A percentile compares a stretch with the other conserved stretches of the same genome.
Conservation (phyloP, 2,797 vertebrate genomes). For the Carapus acus region DNA sequence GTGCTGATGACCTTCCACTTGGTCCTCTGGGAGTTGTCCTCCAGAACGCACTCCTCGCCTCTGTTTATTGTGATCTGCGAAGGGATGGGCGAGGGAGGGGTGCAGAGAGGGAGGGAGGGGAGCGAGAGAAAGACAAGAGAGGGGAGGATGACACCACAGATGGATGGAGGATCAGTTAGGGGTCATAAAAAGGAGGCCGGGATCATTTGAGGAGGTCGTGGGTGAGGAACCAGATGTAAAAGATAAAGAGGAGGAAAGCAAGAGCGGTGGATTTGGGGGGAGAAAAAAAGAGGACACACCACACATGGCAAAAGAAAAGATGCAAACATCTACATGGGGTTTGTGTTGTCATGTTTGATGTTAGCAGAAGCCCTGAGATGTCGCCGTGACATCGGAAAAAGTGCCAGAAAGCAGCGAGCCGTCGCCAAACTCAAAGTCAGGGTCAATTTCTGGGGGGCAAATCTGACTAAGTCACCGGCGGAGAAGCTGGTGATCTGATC, state of each 20-base stretch:
- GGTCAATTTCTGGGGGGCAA: conserved; percentile 15
- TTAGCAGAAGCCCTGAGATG: conserved; percentile 48
- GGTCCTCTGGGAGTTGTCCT: conserved; percentile 94
- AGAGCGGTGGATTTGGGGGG: conserved; percentile 12
- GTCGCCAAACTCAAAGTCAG: conserved; percentile 14
- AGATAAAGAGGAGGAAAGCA: not conserved
- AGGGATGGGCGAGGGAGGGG: not conserved
- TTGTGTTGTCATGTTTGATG: conserved; percentile 37
- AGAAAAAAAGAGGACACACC: conserved; percentile 36
- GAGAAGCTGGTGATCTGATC: conserved; percentile 2
- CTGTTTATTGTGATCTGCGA: conserved; percentile 90
- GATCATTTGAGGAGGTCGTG: not conserved
- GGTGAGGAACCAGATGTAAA: not conserved
- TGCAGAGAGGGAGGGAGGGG: not conserved
- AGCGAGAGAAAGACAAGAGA: conserved; percentile 1
- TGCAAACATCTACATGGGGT: conserved; percentile 41
- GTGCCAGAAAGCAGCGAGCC: conserved; percentile 26
- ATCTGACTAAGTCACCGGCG: conserved; percentile 15
- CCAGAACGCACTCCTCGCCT: conserved; percentile 94
- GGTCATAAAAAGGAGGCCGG: too few species aligned
- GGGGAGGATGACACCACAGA: not conserved
- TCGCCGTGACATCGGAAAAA: conserved; percentile 7
- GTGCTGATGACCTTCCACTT: conserved; percentile 99
- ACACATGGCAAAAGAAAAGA: conserved; percentile 51
- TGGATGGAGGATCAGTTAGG: not conserved